Evolutionary conservation across 2,797 vertebrate genomes (phyloP).

Genomic region (Crypturellus tataupa): DNA sequence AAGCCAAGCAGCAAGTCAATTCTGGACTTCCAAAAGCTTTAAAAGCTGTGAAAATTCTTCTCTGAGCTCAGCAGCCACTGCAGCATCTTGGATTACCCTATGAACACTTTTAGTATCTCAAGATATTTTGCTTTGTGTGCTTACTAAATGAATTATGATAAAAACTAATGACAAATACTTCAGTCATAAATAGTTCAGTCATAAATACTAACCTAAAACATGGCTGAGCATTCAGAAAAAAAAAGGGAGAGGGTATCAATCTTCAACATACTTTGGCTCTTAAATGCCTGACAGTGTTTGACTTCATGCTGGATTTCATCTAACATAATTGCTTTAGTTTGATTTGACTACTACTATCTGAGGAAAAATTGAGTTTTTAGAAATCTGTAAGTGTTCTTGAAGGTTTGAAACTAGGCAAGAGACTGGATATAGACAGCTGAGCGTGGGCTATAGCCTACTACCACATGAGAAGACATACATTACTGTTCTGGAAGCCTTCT

Average conservation of each 20-base stretch:
- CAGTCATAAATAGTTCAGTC: not conserved
- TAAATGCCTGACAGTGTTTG: not conserved
- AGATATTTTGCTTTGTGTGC: not conserved
- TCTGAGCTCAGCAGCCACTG: rapidly evolving
- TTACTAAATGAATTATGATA: not conserved
- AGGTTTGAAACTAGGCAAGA: not conserved
- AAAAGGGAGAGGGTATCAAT: not conserved
- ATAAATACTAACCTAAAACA: not conserved
- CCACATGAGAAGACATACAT: not conserved
- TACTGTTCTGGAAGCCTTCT: not conserved
- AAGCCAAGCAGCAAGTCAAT: not conserved
- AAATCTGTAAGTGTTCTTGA: not conserved
- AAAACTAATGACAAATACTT: conserved; percentile 39
- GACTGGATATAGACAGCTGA: not conserved
- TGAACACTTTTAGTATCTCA: not conserved
- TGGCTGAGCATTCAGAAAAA: not conserved
- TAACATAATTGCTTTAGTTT: not conserved
- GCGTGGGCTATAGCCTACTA: not conserved
- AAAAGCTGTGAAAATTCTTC: not conserved
- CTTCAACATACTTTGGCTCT: not conserved
- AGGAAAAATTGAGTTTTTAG: not conserved
- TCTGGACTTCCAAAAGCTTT: not conserved
- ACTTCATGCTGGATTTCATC: not conserved
- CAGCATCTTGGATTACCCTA: not conserved
- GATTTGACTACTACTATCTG: not conserved